A percentile compares a stretch with the other conserved stretches of the same genome.
Evolutionary conservation across 1,140 invertebrate genomes (phyloP).

Genomic region (Tetranychus cinnabarinus): DNA sequence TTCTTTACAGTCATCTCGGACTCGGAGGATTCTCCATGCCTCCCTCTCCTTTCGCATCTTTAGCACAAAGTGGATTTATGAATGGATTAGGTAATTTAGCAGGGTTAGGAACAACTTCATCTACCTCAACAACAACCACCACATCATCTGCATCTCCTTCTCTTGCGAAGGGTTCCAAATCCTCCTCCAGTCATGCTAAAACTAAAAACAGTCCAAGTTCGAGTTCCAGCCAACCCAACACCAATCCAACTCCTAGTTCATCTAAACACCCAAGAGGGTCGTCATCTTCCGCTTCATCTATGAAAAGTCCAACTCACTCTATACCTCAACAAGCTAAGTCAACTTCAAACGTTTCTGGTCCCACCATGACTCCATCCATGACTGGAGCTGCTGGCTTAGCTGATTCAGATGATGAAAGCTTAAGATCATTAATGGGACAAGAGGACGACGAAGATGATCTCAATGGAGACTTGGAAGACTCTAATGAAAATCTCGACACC

Average conservation of each 20-base stretch:
- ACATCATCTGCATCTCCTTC: slow-evolving; percentile 3
- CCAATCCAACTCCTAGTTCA: background rate
- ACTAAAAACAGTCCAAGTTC: slow-evolving; percentile 14
- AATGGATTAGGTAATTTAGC: slow-evolving; percentile 27
- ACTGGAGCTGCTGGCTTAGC: background rate
- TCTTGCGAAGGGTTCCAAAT: slow-evolving; percentile 22
- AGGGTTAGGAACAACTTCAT: slow-evolving; percentile 16
- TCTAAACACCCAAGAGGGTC: background rate
- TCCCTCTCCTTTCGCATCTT: slow-evolving; percentile 48
- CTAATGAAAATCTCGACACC: background rate
- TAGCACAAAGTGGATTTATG: slow-evolving; percentile 38
- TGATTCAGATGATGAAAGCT: slow-evolving; percentile 17
- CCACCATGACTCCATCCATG: background rate
- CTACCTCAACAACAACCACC: slow-evolving; percentile 2
- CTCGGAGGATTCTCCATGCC: slow-evolving; percentile 39
- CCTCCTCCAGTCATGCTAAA: background rate
- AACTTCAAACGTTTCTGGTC: no score
- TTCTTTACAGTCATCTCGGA: slow-evolving; percentile 59
- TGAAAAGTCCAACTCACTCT: background rate
- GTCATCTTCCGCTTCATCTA: background rate
- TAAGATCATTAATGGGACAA: slow-evolving; percentile 16
- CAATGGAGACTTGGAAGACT: slow-evolving; percentile 12
- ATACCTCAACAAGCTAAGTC: background rate
- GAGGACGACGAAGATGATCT: slow-evolving; percentile 16
- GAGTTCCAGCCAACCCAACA: background rate